Percentiles rank a stretch among this genome's conserved stretches.
Evolutionary conservation across 2,113 vertebrate genomes (phyloP).

Genomic region (Cricetomys ansorgei): DNA sequence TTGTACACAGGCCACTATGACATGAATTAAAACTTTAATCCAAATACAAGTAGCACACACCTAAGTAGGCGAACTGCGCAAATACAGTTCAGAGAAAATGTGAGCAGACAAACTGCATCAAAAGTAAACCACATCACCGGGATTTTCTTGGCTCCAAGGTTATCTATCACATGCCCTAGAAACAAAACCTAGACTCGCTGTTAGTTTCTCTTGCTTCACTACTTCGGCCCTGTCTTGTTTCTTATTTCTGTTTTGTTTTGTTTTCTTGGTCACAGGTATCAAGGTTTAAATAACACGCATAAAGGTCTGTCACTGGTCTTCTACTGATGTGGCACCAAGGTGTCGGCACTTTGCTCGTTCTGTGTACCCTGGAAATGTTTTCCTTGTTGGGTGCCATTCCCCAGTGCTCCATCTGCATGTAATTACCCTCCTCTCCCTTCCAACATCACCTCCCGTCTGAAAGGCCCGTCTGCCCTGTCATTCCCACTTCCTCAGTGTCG

Average conservation of each 20-base stretch:
- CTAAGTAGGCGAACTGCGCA: not conserved
- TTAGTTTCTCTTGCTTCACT: not conserved
- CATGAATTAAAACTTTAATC: not conserved
- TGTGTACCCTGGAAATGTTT: not conserved
- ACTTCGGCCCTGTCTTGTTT: not conserved
- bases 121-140: not conserved
- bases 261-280: conserved; percentile 3
- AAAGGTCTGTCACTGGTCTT: not conserved
- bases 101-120: not conserved
- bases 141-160: not conserved
- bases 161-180: not conserved
- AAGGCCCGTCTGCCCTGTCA: not conserved
- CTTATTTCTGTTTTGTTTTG: not conserved
- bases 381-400: not conserved
- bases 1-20: not conserved
- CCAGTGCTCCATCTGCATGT: not conserved
- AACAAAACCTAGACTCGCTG: not conserved
- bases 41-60: not conserved
- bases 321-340: not conserved
- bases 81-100: conserved; percentile 23
- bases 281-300: conserved; percentile 34
- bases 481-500: not conserved
- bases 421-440: not conserved
- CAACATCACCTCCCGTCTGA: not conserved
- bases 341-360: not conserved